Conservation (phyloP, 2,113 vertebrate species). For the Hymenochirus boettgeri region DNA sequence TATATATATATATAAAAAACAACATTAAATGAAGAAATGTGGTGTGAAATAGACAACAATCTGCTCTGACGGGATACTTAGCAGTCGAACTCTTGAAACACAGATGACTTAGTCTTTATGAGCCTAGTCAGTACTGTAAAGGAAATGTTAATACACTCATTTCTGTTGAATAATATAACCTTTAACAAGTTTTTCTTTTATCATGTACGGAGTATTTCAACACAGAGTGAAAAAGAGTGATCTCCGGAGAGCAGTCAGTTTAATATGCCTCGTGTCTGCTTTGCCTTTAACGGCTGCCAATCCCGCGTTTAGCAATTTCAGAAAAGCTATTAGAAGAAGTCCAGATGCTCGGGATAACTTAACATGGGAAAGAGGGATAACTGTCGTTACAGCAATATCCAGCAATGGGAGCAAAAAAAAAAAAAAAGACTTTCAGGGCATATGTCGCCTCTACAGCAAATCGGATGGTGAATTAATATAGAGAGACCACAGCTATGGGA, state of each 20-base stretch:
- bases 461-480: constrained; percentile 11
- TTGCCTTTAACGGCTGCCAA: not conserved
- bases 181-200: constrained; percentile 5
- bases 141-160: constrained; percentile 4
- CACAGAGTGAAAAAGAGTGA: not conserved
- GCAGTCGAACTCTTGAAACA: not conserved
- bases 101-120: not conserved
- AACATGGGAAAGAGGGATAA: not conserved
- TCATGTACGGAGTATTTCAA: not conserved
- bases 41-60: not conserved
- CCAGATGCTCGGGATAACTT: not conserved
- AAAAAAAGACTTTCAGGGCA: not conserved
- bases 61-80: not conserved
- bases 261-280: not conserved
- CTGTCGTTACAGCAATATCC: not conserved
- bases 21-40: too few relatives aligned
- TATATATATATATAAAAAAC: too few relatives aligned
- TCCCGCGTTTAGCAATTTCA: not conserved
- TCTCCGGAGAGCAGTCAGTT: not conserved
- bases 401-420: not conserved
- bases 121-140: not conserved
- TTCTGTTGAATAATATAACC: constrained; percentile 3
- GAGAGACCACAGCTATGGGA: not conserved
- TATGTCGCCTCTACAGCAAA: constrained; percentile 6
- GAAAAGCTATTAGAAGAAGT: not conserved